These are phyloP conservation scores for Saturnia pavonia DNA, from an alignment of 2,888 invertebrate genomes.

Conservation along the genomic window DNA sequence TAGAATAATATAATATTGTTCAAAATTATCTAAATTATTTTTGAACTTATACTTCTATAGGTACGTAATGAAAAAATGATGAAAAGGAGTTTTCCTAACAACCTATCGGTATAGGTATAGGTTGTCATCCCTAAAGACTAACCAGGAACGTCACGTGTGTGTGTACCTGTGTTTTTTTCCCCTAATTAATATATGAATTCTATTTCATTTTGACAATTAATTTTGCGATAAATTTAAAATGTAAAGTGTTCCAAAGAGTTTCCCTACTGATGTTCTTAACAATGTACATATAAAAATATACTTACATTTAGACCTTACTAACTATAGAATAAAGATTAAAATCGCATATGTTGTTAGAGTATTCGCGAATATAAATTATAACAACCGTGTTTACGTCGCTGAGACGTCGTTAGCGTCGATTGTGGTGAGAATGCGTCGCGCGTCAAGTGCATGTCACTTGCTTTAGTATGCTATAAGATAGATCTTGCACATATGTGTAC, in stretches of 20 bases:
- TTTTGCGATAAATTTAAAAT: background rate
- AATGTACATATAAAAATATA: background rate
- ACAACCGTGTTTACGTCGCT: conserved; percentile 26
- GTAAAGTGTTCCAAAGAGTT: background rate
- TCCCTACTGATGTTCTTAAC: conserved; percentile 7
- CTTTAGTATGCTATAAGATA: background rate
- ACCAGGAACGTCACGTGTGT: too few species aligned
- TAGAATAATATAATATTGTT: too few species aligned
- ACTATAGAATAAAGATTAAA: background rate
- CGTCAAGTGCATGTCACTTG: background rate
- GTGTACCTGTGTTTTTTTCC: too few species aligned
- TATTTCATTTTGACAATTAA: background rate
- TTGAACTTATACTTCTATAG: too few species aligned
- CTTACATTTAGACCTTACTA: background rate
- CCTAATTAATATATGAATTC: too few species aligned
- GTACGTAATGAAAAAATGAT: too few species aligned
- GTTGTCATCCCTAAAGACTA: too few species aligned
- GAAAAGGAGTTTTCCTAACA: too few species aligned
- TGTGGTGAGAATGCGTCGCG: conserved; percentile 44
- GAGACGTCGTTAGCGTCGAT: conserved; percentile 45
- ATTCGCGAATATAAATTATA: conserved; percentile 14
- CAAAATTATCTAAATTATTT: too few species aligned
- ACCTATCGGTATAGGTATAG: too few species aligned
- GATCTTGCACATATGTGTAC: too few species aligned
- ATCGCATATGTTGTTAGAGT: background rate